phyloP scores from a whole-genome alignment of 2,113 vertebrate genomes.

The Carlito syrichta region DNA sequence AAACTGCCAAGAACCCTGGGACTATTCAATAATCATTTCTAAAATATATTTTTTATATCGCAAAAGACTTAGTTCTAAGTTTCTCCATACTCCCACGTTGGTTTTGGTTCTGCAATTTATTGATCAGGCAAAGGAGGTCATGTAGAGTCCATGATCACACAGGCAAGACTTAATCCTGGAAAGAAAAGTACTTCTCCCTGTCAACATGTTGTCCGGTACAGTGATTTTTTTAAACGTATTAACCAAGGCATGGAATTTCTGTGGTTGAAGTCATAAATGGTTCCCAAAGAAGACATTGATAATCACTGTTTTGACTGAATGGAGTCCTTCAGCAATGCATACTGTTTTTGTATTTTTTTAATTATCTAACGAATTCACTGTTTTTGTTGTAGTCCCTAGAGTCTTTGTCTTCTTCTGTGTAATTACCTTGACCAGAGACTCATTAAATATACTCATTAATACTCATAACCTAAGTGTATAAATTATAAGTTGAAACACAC shows the following conservation, averaged over 20 bases:
- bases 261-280: neutral
- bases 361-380: neutral
- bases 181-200: neutral
- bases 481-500: neutral
- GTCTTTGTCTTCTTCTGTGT: slow-evolving; percentile 19
- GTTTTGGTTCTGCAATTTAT: neutral
- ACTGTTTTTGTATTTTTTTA: neutral
- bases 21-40: neutral
- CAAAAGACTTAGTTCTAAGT: neutral
- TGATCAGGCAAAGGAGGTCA: neutral
- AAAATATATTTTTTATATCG: neutral
- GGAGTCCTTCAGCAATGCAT: neutral
- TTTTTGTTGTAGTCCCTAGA: neutral
- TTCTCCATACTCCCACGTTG: neutral
- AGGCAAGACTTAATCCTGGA: neutral
- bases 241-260: neutral
- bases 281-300: neutral
- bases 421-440: slow-evolving; percentile 43
- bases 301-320: rapidly evolving
- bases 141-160: neutral
- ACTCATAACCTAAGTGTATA: neutral
- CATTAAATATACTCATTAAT: slow-evolving; percentile 5
- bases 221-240: too few species aligned
- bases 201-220: neutral
- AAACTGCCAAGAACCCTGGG: neutral